These are phyloP conservation scores for Leptinotarsa texana DNA, from an alignment of 1,140 invertebrate genomes.

Conservation along the genomic window DNA sequence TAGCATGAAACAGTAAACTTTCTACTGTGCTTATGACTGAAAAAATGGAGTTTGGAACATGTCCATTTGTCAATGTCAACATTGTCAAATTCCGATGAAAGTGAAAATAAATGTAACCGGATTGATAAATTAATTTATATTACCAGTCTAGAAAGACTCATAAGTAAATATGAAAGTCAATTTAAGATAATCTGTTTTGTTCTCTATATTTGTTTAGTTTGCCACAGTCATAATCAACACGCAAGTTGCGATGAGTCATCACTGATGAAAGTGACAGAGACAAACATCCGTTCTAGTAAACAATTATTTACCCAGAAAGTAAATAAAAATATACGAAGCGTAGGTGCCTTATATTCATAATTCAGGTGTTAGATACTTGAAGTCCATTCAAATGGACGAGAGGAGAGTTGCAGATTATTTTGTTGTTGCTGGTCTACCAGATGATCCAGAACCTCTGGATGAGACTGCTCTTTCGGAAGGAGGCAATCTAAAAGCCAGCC, in stretches of 20 bases:
- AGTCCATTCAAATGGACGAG: slow-evolving; percentile 69
- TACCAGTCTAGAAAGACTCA: background rate
- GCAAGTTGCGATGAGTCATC: background rate
- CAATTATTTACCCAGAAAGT: background rate
- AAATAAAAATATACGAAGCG: background rate
- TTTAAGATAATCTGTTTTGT: background rate
- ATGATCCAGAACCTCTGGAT: slow-evolving; percentile 76
- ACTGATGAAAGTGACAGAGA: background rate
- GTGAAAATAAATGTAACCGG: background rate
- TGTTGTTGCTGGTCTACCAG: slow-evolving; percentile 92
- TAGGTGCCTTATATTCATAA: background rate
- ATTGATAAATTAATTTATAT: background rate
- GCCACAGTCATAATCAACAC: too few relatives aligned
- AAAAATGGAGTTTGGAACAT: too few relatives aligned
- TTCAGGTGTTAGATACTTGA: background rate
- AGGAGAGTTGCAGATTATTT: slow-evolving; percentile 91
- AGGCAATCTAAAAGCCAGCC: slow-evolving; percentile 74
- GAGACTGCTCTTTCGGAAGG: slow-evolving; percentile 81
- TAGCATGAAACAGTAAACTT: too few relatives aligned
- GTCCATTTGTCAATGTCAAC: background rate
- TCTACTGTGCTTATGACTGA: too few relatives aligned
- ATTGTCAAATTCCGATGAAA: background rate
- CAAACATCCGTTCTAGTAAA: slow-evolving; percentile 3
- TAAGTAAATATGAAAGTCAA: background rate
- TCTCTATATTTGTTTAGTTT: too few relatives aligned